Evolutionary conservation across 2,113 vertebrate genomes (phyloP), one percentile per base, ranked within the genome.

Genomic region (Plectropomus leopardus): DNA sequence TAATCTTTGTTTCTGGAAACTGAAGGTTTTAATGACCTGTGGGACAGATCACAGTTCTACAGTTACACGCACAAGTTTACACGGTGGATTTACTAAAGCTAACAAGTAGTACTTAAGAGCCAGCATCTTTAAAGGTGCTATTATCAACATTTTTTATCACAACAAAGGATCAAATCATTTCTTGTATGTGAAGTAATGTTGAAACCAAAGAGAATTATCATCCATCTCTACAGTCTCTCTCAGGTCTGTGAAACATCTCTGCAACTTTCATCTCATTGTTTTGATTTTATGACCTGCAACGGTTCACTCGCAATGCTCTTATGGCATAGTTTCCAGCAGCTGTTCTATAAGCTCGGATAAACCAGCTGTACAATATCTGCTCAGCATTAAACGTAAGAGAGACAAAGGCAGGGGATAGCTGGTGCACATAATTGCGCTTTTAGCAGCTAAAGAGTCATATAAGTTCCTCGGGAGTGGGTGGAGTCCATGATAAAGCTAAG

Each of bases 211-310:
- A 40, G 8, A 26, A 24, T 54, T 54, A 19, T 54, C 34, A 36
- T 23, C 15, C 23, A 23, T 3, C 47, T 72, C 28, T 28, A 42
- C 8, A 21, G 28, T 58, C 55, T n/a, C 34, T 3, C n/a, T 32
- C n/a, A 51, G 26, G 24, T 75, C 47, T 21, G 10, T 13, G 1
- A 13, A 71, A 24, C 28, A 55, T 53, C 70, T 77, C 32, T 47
- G 24, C 23, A 78, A 53, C 63, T 66, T 75, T 58, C 36, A 57
- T 16, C 11, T 45, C 36, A 57, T 58, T 59, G 53, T 71, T 45
- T 40, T 70, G 54, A 24, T 66, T 83, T 82, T 47, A 78, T 13
- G 3, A 24, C 36, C 10, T 9, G 23, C 44, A 59, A 59, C 24
- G 13, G 64, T 82, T 64, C 14, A 53, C 21, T 58, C 34, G 9